Percentiles rank a stretch among this genome's conserved stretches.
Evolutionary conservation across 1,140 invertebrate genomes (phyloP).

Genomic region (Sycobia sp.): DNA sequence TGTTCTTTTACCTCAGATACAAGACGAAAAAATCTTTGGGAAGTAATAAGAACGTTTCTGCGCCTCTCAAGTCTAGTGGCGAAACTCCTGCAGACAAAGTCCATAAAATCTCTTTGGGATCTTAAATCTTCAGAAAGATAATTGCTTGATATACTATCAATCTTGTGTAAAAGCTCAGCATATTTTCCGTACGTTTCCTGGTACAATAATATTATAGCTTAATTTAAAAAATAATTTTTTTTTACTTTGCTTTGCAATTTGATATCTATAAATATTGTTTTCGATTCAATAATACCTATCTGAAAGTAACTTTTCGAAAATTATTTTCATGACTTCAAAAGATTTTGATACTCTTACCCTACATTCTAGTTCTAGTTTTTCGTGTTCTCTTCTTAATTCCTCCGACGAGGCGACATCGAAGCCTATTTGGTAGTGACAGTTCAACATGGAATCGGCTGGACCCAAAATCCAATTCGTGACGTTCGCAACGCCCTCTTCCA

Average conservation of each 20-base stretch:
- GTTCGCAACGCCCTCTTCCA: conserved; percentile 69
- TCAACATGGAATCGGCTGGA: conserved; percentile 73
- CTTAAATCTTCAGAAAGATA: conserved; percentile 67
- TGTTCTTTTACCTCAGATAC: conserved; percentile 73
- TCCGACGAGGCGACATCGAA: conserved; percentile 75
- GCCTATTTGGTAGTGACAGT: conserved; percentile 73
- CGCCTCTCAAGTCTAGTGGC: conserved; percentile 76
- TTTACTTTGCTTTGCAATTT: too few species aligned
- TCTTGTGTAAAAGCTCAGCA: conserved; percentile 75
- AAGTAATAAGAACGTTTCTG: conserved; percentile 77
- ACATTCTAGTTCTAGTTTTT: conserved; percentile 78
- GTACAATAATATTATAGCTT: not conserved
- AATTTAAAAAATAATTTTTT: too few species aligned
- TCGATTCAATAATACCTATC: not conserved
- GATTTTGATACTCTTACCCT: conserved; percentile 60
- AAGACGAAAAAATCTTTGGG: conserved; percentile 75
- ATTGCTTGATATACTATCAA: conserved; percentile 63
- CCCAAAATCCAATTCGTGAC: conserved; percentile 81
- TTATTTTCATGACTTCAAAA: conserved; percentile 8
- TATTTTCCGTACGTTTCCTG: conserved; percentile 76
- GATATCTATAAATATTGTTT: too few species aligned
- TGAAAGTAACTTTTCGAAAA: too few species aligned
- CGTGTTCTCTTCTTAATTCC: conserved; percentile 72
- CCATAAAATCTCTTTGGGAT: conserved; percentile 77
- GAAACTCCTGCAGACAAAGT: conserved; percentile 79